phyloP scores from a whole-genome alignment of 2,113 vertebrate genomes.

The Epinephelus lanceolatus region DNA sequence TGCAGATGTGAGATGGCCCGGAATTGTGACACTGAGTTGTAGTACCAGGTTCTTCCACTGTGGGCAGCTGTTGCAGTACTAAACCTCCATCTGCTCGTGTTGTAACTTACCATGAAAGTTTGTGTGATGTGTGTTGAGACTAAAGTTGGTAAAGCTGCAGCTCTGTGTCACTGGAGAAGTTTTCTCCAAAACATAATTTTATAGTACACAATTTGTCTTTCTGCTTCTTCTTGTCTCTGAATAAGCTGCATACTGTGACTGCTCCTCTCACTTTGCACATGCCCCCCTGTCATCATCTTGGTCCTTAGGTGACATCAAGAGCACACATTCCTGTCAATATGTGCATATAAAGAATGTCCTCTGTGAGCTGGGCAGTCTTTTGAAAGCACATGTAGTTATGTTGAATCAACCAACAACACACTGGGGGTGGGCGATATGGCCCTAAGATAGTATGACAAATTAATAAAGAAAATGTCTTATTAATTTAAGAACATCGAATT shows the following conservation, averaged over 20 bases:
- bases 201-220: no score
- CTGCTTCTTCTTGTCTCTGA: background rate
- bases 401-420: background rate
- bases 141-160: background rate
- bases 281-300: background rate
- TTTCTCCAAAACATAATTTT: no score
- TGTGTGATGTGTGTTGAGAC: background rate
- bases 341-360: background rate
- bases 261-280: background rate
- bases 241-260: background rate
- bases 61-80: constrained; percentile 31
- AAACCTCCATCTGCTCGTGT: background rate
- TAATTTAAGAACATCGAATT: no score
- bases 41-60: constrained; percentile 31
- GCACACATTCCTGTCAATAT: background rate
- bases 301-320: background rate
- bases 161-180: background rate
- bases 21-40: background rate
- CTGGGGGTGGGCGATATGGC: no score
- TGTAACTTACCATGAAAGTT: background rate
- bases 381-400: no score
- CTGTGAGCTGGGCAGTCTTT: no score
- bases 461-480: no score
- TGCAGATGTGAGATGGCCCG: no score
- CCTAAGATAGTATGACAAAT: no score